Base-by-base conservation (phyloP, 2,797 vertebrate species). In the Balearica regulorum region DNA sequence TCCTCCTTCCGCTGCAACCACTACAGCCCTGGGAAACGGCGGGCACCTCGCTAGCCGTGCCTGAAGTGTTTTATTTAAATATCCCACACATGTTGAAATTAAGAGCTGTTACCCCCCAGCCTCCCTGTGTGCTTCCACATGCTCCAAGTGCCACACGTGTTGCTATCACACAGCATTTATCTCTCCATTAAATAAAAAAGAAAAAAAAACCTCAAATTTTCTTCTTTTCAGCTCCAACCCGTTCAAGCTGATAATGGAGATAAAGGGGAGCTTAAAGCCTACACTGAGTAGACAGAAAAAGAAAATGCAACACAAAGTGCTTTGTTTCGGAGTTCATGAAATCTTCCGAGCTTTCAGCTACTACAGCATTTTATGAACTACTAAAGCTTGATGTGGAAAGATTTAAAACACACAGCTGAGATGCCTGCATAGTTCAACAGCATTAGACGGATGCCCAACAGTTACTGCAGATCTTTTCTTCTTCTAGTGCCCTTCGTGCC, bases 1-100 rank as follows among this genome's bases (percentile, higher is more conserved):
- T 24, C n/a, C 44, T 70, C 1, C 2, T 61, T 29, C 25, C 69
- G 19, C 13, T 8, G 15, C 41, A 20, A 1, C 9, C 79, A 4
- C 48, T 4, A 35, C 75, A 68, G 83, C 53, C 68, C 65, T 14
- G 12, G 48, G 51, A 33, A 69, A 11, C 2, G 3, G 14, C 0
- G 0, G 0, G 2, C 10, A 24, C 24, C 80, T 46, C 24, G 1
- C 11, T 10, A 49, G 39, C 69, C 11, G 0, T 11, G 43, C 33
- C 48, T 14, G 37, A 26, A 78, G 53, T n/a, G 35, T 66, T 61
- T 71, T 25, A 35, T 48, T 78, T 54, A 37, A 46, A 2, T 13
- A 26, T 58, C 60, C 71, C 13, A 8, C 44, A 9, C 18, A 4
- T 0, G 11, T 3, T 58, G 43, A 20, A 22, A 54, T 4, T 12